These are phyloP conservation scores for Hybos culiciformis DNA, from an alignment of 2,888 invertebrate species.

Conservation along the genomic window DNA sequence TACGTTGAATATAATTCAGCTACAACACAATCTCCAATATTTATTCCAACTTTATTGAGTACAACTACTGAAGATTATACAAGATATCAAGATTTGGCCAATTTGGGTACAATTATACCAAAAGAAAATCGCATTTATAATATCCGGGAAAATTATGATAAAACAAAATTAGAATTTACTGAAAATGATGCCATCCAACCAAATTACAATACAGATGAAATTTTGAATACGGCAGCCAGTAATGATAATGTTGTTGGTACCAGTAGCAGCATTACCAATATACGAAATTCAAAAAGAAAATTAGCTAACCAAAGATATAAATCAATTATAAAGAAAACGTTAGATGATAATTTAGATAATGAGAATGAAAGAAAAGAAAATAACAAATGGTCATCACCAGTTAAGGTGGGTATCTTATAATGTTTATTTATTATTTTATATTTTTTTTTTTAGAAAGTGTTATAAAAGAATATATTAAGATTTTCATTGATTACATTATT, in stretches of 20 bases:
- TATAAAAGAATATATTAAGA: too few species aligned
- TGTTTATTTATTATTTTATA: too few species aligned
- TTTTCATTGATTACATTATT: too few species aligned
- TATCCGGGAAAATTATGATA: slow-evolving; percentile 18
- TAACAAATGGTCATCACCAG: not conserved
- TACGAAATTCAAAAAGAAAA: not conserved
- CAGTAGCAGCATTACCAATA: not conserved
- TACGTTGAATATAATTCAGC: slow-evolving; percentile 23
- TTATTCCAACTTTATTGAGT: slow-evolving; percentile 8
- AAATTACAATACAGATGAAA: slow-evolving; percentile 1
- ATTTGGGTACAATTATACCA: too few species aligned
- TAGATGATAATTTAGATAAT: too few species aligned
- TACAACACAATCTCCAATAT: slow-evolving; percentile 16
- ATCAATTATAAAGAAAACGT: too few species aligned
- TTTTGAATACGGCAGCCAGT: not conserved
- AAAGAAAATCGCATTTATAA: slow-evolving; percentile 9
- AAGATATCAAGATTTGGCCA: not conserved
- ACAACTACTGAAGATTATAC: slow-evolving; percentile 9
- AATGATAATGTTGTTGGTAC: not conserved
- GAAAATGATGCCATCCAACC: slow-evolving; percentile 30
- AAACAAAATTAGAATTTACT: slow-evolving; percentile 30
- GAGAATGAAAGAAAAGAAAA: too few species aligned
- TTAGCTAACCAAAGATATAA: too few species aligned
- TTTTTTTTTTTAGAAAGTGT: too few species aligned
- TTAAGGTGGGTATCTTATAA: too few species aligned